phyloP scores from a whole-genome alignment of 2,113 vertebrate genomes.

The Motacilla tschutschensis region DNA sequence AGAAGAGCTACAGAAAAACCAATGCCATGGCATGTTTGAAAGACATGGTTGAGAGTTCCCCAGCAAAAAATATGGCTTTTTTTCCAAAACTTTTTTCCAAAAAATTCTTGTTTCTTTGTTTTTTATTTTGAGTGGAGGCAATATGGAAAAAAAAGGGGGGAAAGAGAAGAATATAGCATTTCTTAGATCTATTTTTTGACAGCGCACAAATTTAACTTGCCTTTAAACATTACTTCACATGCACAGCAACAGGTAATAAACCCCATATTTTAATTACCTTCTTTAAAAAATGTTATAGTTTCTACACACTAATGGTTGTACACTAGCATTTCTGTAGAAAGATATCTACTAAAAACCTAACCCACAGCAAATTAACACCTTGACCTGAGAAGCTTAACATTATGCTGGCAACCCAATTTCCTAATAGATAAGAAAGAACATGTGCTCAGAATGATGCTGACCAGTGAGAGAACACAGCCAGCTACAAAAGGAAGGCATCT shows the following conservation, averaged over 20 bases:
- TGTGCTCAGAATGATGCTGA: background rate
- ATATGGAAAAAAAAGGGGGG: rapidly evolving
- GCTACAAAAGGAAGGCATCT: background rate
- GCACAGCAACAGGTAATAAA: background rate
- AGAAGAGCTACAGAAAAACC: background rate
- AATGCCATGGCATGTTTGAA: background rate
- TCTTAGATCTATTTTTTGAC: background rate
- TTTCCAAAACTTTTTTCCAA: background rate
- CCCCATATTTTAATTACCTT: rapidly evolving
- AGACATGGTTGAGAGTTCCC: background rate
- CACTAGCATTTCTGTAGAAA: background rate
- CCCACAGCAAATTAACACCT: background rate
- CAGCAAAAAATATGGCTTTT: background rate
- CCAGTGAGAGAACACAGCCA: background rate
- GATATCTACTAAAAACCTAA: background rate
- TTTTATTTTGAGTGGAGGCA: background rate
- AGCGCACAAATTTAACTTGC: background rate
- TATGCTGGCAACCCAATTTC: background rate
- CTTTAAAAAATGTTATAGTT: rapidly evolving
- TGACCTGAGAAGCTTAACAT: background rate
- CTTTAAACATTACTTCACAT: background rate
- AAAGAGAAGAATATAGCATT: background rate
- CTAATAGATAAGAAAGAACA: background rate
- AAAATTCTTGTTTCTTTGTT: background rate
- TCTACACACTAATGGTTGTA: background rate